Evolutionary conservation across 2,113 vertebrate genomes (phyloP).

Genomic region (Rana temporaria): DNA sequence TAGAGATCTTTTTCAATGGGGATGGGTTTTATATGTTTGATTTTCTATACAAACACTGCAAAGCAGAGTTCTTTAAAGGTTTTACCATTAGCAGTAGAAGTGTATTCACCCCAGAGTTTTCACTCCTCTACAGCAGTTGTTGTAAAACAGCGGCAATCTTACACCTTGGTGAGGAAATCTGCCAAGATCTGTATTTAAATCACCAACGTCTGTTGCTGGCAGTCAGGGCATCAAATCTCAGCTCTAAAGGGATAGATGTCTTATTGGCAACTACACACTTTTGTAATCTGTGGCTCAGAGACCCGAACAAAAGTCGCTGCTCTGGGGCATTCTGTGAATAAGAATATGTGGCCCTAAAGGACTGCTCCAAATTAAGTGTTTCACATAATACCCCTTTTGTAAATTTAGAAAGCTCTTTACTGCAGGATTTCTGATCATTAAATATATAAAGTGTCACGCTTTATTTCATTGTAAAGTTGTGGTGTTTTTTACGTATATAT

Average conservation of each 20-base stretch:
- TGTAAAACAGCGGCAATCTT: not conserved
- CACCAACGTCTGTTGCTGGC: slow-evolving; percentile 13
- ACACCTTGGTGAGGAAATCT: slow-evolving; percentile 1
- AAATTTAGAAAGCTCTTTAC: no score
- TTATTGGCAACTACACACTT: not conserved
- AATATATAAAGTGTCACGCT: no score
- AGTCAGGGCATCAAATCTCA: not conserved
- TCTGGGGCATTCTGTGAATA: not conserved
- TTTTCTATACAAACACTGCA: no score
- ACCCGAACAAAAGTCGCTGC: not conserved
- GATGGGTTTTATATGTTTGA: no score
- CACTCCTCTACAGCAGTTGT: not conserved
- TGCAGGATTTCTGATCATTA: no score
- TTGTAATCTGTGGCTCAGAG: not conserved
- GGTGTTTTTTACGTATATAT: no score
- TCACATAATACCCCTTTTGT: no score
- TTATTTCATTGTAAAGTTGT: no score
- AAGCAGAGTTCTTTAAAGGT: no score
- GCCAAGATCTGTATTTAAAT: slow-evolving; percentile 28
- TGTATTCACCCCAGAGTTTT: no score
- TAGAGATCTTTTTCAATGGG: no score
- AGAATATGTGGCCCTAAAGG: not conserved
- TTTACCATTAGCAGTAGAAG: no score
- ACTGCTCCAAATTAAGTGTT: not conserved
- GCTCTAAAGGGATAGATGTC: slow-evolving; percentile 19